Percentiles rank a stretch among this genome's conserved stretches.
phyloP scores from a whole-genome alignment of 64 coral and sea anemone species.

The Acropora tenuis region DNA sequence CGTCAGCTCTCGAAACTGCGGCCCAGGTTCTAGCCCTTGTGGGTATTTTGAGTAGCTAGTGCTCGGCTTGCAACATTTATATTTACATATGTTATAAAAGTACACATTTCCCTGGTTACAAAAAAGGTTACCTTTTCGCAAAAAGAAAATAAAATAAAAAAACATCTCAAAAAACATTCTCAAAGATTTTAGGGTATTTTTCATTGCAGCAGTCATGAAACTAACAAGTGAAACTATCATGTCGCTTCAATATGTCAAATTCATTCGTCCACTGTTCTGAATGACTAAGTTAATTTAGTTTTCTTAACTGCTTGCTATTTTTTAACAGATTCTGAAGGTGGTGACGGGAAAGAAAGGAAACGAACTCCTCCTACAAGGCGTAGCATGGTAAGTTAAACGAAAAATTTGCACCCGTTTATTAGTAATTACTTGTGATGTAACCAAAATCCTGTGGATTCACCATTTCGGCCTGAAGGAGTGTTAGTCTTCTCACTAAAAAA shows the following conservation, averaged over 20 bases:
- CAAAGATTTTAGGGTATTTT: too few species aligned
- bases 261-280: background rate
- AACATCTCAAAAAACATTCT: too few species aligned
- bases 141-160: background rate
- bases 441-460: too few species aligned
- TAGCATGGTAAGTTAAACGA: background rate
- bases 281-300: background rate
- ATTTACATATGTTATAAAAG: too few species aligned
- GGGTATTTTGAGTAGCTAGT: too few species aligned
- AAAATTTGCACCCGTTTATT: background rate
- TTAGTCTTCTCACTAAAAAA: too few species aligned
- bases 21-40: too few species aligned
- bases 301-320: background rate
- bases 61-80: too few species aligned
- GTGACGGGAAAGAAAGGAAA: background rate
- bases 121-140: background rate
- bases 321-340: background rate
- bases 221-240: too few species aligned
- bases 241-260: background rate
- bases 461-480: too few species aligned
- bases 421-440: too few species aligned
- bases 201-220: too few species aligned
- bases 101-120: background rate
- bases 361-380: conserved; percentile 31
- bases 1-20: background rate